Base-by-base conservation (phyloP, 1,140 invertebrate species). In the Drosophila pandora region DNA sequence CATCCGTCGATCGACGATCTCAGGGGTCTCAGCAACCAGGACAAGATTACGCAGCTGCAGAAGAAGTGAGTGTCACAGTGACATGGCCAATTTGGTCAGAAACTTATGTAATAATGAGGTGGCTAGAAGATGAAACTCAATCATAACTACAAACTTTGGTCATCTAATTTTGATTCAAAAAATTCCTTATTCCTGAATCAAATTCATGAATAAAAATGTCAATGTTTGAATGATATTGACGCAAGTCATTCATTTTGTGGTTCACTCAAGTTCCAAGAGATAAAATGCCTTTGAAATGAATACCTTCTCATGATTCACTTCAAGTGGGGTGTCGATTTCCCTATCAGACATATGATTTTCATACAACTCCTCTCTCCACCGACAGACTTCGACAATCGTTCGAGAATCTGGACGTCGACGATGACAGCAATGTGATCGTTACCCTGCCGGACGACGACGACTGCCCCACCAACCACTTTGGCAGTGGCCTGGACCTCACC, bases 401-500 rank as follows among this genome's bases (percentile, higher is more conserved):
- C 82, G 95, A 95, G 85, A 95, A 95, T 76, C 92, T 94, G 32
- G 93, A 94, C 68, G 92, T 92, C 67, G 74, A 82, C 21, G 92
- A 93, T 76, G 92, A 90, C 7, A 94, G 95, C 79, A 79, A 78
- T 50, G 95, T 95, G 2, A 85, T 96, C 62, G 95, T 96, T 12
- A 96, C 96, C 45, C 96, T 95, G 92, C 96, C 96, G 0, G 95
- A 96, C 0, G 95, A 95, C 65, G 94, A 95, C 3, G 95, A 95
- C 30, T 92, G 93, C 41, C 75, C 90, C 53, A 85, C 87, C 43
- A 73, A 73, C 28, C 78, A 80, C 13, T 82, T 88, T 43, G 79
- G 71, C 76, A 83, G 76, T 52, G 70, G 81, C 22, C 52, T 89
- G 55, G 59, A 79, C 85, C n/a, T 85, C 28, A 70, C 69, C 37